Evolutionary conservation across 2,797 vertebrate genomes (phyloP).

Genomic region (Furcifer pardalis): DNA sequence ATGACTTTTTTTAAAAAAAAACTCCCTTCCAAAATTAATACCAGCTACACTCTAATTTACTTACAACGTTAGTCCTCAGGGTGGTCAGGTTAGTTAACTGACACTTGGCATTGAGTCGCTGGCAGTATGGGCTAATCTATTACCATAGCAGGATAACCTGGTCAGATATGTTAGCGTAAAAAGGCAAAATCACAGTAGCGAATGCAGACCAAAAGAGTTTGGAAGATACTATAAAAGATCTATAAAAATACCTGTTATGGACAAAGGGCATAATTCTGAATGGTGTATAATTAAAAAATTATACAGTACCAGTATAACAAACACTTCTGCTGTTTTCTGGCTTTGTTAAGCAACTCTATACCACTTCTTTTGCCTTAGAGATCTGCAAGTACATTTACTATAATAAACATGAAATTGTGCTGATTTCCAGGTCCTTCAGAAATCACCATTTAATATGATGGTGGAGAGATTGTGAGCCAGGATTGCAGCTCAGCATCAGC

Average conservation of each 20-base stretch:
- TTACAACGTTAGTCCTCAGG: no score
- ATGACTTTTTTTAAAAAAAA: no score
- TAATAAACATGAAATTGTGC: neutral
- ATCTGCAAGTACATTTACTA: neutral
- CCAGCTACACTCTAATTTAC: neutral
- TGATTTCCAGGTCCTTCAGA: neutral
- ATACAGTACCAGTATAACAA: neutral
- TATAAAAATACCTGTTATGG: neutral
- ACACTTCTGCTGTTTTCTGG: neutral
- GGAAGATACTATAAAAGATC: neutral
- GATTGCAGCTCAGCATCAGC: neutral
- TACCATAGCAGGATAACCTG: accelerated
- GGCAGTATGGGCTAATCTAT: no score
- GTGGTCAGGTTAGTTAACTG: no score
- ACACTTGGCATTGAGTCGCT: no score
- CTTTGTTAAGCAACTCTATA: neutral
- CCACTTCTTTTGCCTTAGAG: neutral
- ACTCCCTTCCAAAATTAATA: no score
- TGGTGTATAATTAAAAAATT: accelerated
- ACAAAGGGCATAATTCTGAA: neutral
- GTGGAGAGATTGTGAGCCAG: no score
- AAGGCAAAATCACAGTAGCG: slow-evolving; percentile 1
- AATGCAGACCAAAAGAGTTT: neutral
- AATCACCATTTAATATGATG: neutral
- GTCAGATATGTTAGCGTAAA: neutral